Conservation (phyloP, 1,140 invertebrate genomes). For the Drosophila sproati region DNA sequence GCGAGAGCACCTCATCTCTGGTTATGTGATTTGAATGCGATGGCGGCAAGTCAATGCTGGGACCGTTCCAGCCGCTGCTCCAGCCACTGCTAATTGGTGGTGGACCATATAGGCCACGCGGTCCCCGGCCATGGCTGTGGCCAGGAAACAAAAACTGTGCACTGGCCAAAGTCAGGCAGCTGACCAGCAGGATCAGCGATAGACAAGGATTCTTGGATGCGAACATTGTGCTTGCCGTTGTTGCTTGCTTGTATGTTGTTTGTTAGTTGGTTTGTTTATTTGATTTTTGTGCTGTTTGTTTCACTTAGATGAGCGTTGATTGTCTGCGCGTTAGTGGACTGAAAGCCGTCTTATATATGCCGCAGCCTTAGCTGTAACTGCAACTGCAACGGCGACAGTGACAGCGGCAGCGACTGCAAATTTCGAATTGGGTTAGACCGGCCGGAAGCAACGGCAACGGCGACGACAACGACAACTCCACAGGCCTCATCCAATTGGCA, state of each 20-base stretch:
- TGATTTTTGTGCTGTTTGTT: conserved; percentile 8
- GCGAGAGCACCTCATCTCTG: conserved; percentile 70
- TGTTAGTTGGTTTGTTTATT: neutral
- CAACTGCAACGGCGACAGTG: neutral
- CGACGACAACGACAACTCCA: neutral
- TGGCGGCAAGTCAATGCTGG: conserved; percentile 48
- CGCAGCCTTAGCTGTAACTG: neutral
- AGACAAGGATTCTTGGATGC: conserved; percentile 16
- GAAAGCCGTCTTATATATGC: conserved; percentile 57
- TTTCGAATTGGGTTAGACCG: conserved; percentile 65
- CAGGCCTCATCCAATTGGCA: conserved; percentile 56
- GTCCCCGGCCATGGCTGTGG: conserved; percentile 19
- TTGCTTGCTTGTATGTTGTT: neutral
- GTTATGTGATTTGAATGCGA: conserved; percentile 57
- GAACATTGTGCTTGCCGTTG: neutral
- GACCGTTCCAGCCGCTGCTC: conserved; percentile 39
- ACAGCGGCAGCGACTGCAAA: neutral
- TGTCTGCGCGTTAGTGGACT: conserved; percentile 49
- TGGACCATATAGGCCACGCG: conserved; percentile 48
- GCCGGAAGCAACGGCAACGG: conserved; percentile 23
- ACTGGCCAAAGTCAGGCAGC: conserved; percentile 26
- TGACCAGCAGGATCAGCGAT: conserved; percentile 12
- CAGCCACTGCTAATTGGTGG: conserved; percentile 35
- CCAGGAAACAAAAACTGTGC: conserved; percentile 34
- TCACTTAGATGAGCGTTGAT: conserved; percentile 37